Evolutionary conservation across 2,888 invertebrate genomes (phyloP).

Genomic region (Amorpha juglandis): DNA sequence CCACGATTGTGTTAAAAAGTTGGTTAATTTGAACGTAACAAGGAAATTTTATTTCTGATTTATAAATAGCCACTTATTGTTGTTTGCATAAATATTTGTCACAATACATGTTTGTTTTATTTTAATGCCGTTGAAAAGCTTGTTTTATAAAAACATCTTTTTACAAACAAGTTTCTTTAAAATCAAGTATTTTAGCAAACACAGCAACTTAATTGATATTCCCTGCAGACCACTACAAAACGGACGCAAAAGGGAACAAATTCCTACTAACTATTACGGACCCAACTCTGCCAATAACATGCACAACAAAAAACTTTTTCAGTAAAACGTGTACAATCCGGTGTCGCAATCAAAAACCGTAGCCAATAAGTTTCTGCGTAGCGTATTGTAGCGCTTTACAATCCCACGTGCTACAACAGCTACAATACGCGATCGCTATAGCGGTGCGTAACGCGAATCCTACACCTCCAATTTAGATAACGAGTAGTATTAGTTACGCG

Average conservation of each 20-base stretch:
- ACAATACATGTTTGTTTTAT: too few species aligned
- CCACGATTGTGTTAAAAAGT: neutral
- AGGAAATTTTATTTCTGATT: constrained; percentile 5
- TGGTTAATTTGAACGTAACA: constrained; percentile 6
- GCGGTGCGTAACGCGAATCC: constrained; percentile 12
- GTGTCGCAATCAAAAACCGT: constrained; percentile 21
- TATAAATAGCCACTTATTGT: too few species aligned
- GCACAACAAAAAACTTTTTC: constrained; percentile 5
- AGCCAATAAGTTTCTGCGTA: constrained; percentile 16
- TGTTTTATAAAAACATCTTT: too few species aligned
- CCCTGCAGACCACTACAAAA: neutral
- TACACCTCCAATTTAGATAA: constrained; percentile 37
- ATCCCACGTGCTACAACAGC: neutral
- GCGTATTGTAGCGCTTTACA: constrained; percentile 7
- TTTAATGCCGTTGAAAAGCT: too few species aligned
- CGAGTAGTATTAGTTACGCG: constrained; percentile 30
- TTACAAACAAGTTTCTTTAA: too few species aligned
- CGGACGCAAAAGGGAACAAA: neutral
- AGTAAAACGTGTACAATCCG: constrained; percentile 14
- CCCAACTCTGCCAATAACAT: neutral
- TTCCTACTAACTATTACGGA: neutral
- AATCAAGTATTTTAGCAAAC: neutral
- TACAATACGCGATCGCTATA: constrained; percentile 20
- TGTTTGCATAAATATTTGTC: too few species aligned
- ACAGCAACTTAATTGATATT: neutral